Base-by-base conservation (phyloP, 2,888 invertebrate genomes). In the Chrysotoxum bicinctum region DNA sequence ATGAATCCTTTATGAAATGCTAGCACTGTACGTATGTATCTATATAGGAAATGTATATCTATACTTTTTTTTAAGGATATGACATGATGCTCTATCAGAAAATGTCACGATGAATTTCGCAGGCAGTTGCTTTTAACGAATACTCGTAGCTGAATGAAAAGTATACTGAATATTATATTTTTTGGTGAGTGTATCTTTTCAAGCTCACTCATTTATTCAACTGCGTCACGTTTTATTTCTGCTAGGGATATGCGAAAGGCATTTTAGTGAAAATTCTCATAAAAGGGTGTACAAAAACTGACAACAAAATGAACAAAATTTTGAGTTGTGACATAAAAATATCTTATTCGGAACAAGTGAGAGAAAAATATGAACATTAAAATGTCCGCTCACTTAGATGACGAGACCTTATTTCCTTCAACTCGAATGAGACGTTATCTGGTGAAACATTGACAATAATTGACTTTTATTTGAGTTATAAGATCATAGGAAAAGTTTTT, bases 21-120 rank as follows among this genome's bases (percentile, higher is more conserved):
- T 23, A 35, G 35, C 32, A 16, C 14, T 16, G 7, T 45, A 45
- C 3, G 8, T 45, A 45, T 10, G 9, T 4, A 45, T 19, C 9
- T 9, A 10, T 6, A 21, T 5, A 48, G 0, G 5, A 19, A 19
- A 19, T 19, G 10, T 14, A 21, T 50, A 2, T 5, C 2, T 32
- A 58, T 60, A 7, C 12, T 21, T 14, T 58, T 37, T 21, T n/a
- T 52, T 9, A 68, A 68, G 37, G n/a, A 48, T 19, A 35, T 45
- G 45, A 54, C 35, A 43, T 26, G 19, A 45, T 66, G 35, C 6
- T 50, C 40, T 64, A 54, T 66, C 43, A 23, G 66, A 45, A 26
- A 56, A 45, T 66, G 54, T 66, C 66, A 66, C 21, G 56, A 75
- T 56, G 66, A 21, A 56, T 45, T 48, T 45, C 56, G 40, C 66